Evolutionary conservation across 2,888 invertebrate species (phyloP).

Genomic region (Vandiemenella viatica): DNA sequence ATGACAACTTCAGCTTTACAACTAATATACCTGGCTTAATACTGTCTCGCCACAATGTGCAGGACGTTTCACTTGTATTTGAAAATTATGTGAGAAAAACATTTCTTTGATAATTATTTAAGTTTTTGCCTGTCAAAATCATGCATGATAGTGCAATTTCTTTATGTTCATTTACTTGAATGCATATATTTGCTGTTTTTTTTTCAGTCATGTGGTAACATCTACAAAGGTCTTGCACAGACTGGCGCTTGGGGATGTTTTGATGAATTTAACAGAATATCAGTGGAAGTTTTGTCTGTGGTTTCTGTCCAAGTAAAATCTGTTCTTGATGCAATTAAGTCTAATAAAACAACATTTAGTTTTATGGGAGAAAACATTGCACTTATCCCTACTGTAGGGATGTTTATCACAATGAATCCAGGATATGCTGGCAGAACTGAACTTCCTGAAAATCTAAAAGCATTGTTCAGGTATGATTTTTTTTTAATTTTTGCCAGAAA

Average conservation of each 20-base stretch:
- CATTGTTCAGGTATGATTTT: conserved; percentile 36
- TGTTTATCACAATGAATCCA: conserved; percentile 95
- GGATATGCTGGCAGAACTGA: conserved; percentile 88
- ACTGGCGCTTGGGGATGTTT: conserved; percentile 96
- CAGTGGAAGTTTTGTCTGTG: conserved; percentile 87
- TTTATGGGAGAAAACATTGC: conserved; percentile 72
- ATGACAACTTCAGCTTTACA: no score
- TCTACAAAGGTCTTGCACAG: conserved; percentile 89
- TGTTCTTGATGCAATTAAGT: conserved; percentile 74
- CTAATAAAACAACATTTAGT: conserved; percentile 60
- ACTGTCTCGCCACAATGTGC: no score
- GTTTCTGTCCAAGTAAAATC: conserved; percentile 86
- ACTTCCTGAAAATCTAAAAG: conserved; percentile 62
- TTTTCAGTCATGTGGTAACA: conserved; percentile 66
- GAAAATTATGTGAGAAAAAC: no score
- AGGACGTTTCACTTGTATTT: no score
- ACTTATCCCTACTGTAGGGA: conserved; percentile 63
- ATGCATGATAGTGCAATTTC: no score
- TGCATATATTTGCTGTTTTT: no score
- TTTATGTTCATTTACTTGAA: no score
- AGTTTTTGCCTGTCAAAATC: no score
- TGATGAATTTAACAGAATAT: conserved; percentile 90
- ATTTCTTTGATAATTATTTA: no score
- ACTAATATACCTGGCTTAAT: no score
- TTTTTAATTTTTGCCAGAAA: no score